A percentile compares a stretch with the other conserved stretches of the same genome.
Evolutionary conservation across 2,888 invertebrate genomes (phyloP).

Genomic region (Rhagonycha lutea): DNA sequence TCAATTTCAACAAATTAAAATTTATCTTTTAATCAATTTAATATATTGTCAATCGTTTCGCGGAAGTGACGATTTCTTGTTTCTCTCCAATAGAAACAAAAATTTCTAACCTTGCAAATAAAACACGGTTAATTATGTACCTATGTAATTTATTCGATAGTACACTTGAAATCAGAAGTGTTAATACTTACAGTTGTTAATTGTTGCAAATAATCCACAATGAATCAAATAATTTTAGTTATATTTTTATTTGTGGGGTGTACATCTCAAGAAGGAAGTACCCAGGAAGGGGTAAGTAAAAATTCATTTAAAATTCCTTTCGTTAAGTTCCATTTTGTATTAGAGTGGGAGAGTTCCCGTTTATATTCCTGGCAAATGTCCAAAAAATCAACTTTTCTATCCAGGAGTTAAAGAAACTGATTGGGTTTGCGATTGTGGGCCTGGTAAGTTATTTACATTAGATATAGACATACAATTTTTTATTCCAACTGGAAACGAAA

Average conservation of each 20-base stretch:
- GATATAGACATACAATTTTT: too few relatives aligned
- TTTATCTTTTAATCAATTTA: too few relatives aligned
- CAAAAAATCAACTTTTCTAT: constrained; percentile 67
- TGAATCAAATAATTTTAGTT: neutral
- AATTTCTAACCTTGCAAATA: neutral
- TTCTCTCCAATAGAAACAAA: neutral
- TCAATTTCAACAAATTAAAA: too few relatives aligned
- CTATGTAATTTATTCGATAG: neutral
- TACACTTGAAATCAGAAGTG: neutral
- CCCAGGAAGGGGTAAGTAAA: neutral
- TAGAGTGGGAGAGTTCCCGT: constrained; percentile 57
- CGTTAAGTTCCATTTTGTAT: neutral
- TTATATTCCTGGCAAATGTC: constrained; percentile 63
- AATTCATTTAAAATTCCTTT: neutral
- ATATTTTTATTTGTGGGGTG: neutral
- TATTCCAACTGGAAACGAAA: too few relatives aligned
- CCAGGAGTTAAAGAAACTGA: constrained; percentile 67
- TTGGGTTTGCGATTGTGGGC: constrained; percentile 68
- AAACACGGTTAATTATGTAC: neutral
- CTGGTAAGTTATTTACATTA: constrained; percentile 51
- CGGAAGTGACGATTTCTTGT: constrained; percentile 7
- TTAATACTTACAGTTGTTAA: neutral
- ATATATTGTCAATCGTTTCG: too few relatives aligned
- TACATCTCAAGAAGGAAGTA: constrained; percentile 6
- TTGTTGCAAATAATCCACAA: neutral